Conservation (phyloP, 1,140 invertebrate species). For the Brevipalpus yothersi region DNA sequence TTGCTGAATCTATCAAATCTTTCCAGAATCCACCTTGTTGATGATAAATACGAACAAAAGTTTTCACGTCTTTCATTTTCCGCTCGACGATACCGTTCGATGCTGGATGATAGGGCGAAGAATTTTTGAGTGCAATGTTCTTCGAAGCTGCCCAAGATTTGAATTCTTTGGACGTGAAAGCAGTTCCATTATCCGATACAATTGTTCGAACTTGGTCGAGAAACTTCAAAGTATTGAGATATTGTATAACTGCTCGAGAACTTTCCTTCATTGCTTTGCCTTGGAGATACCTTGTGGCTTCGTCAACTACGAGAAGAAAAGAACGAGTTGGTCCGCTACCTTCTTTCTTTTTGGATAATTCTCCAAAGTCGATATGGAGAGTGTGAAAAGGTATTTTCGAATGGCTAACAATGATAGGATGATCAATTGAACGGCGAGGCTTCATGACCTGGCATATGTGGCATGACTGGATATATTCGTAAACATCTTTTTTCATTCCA, state of each 20-base stretch:
- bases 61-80: slow-evolving; percentile 1
- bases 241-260: not conserved
- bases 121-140: not conserved
- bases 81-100: not conserved
- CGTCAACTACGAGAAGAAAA: not conserved
- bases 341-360: not conserved
- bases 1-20: not conserved
- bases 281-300: not conserved
- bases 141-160: not conserved
- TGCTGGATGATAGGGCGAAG: not conserved
- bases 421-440: not conserved
- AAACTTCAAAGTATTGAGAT: not conserved
- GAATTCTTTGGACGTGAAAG: not conserved
- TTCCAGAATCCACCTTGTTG: not conserved
- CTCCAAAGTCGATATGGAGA: slow-evolving; percentile 1
- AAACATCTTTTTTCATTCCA: not conserved
- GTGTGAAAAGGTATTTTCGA: not conserved
- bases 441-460: not conserved
- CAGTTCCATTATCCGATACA: not conserved
- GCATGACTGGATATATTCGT: not conserved
- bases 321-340: not conserved
- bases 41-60: not conserved
- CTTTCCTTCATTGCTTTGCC: not conserved
- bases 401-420: not conserved
- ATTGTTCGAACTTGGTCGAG: not conserved